Base-by-base conservation (phyloP, 2,888 invertebrate genomes). In the Asteroscopus sphinx region DNA sequence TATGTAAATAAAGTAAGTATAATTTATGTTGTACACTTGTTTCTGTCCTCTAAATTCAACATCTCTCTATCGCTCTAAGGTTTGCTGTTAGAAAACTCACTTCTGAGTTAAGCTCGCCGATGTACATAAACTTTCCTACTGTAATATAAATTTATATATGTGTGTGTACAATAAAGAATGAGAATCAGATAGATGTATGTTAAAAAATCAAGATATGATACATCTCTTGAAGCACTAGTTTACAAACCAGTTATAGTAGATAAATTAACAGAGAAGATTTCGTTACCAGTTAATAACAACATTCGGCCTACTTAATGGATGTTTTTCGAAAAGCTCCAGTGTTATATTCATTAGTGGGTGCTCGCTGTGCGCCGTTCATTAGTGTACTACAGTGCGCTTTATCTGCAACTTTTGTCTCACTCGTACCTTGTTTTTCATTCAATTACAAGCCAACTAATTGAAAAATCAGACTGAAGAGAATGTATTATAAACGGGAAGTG, bases 261-360 rank as follows among this genome's bases (percentile, higher is more conserved):
- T 51, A 62, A 42, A 52, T 61, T 49, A 61, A 56, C 45, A 16
- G 15, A 13, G 30, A 51, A 55, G 46, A 62, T 57, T 58, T 64
- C 46, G 47, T 65, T 71, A 70, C 78, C 75, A 77, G 74, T 80
- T 81, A 64, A 61, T 79, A 84, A 80, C 72, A 69, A 76, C 79
- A 82, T 82, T 85, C 76, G 68, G 76, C 78, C 80, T 81, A 82
- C 84, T 85, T 83, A 81, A 81, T 70, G 66, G 81, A 79, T 81
- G 81, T 83, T 83, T 87, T 88, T 83, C 79, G 73, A 76, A 85
- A 85, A 86, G 85, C 78, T 79, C 73, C 80, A 79, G 78, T 81
- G 79, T 81, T 81, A 84, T 86, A 88, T 90, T 92, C 89, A 91
- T 92, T 91, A 91, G 88, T 79, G 81, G 73, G 76, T 80, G 73